Conservation (phyloP, 2,888 invertebrate genomes). For the Axea sp. region DNA sequence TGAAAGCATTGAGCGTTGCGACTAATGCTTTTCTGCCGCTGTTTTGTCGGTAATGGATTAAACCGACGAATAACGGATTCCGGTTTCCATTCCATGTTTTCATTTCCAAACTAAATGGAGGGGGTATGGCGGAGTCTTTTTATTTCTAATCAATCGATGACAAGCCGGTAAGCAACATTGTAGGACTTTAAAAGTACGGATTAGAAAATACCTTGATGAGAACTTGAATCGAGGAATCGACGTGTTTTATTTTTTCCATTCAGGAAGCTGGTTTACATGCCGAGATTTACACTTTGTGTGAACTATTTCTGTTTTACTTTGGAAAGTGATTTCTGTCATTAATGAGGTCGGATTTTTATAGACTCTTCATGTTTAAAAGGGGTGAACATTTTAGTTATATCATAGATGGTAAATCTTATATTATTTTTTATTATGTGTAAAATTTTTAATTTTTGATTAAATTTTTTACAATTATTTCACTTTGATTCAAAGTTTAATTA, state of each 20-base stretch:
- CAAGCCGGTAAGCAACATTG: slow-evolving; percentile 35
- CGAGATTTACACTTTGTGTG: slow-evolving; percentile 1
- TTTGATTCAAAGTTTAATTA: too few relatives aligned
- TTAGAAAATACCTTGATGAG: slow-evolving; percentile 14
- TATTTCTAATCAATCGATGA: slow-evolving; percentile 60
- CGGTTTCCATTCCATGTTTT: slow-evolving; percentile 40
- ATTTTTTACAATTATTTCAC: too few relatives aligned
- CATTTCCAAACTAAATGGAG: slow-evolving; percentile 3
- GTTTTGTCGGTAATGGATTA: slow-evolving; percentile 62
- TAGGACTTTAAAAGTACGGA: slow-evolving; percentile 5
- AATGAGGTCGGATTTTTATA: slow-evolving; percentile 16
- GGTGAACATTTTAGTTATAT: not conserved
- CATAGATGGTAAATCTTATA: too few relatives aligned
- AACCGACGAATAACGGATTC: slow-evolving; percentile 59
- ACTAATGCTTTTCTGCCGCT: slow-evolving; percentile 55
- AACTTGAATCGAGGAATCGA: slow-evolving; percentile 23
- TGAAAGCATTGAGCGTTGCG: slow-evolving; percentile 55
- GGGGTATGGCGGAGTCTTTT: slow-evolving; percentile 18
- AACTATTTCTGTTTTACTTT: slow-evolving; percentile 3
- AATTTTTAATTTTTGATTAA: too few relatives aligned
- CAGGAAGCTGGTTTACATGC: slow-evolving; percentile 4
- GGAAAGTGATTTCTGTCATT: slow-evolving; percentile 18
- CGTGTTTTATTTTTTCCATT: slow-evolving; percentile 6
- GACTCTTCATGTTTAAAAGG: not conserved
- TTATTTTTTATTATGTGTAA: too few relatives aligned